Percentiles rank a stretch among this genome's conserved stretches.
Evolutionary conservation across 1,140 invertebrate species (phyloP).

Genomic region (Patella vulgata): DNA sequence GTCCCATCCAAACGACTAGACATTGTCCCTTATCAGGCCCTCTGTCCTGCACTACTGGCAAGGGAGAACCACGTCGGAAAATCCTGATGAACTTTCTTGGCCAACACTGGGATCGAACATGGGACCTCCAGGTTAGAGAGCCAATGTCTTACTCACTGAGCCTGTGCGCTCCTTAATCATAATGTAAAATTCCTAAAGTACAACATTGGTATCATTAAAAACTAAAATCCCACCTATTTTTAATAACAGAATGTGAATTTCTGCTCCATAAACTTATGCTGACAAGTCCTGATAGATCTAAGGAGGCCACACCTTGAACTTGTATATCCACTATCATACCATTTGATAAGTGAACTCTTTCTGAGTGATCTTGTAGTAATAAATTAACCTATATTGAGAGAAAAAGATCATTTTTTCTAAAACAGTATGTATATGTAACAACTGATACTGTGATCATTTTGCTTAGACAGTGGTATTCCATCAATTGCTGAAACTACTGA

Average conservation of each 20-base stretch:
- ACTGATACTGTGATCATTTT: not conserved
- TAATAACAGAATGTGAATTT: slow-evolving; percentile 83
- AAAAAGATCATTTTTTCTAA: slow-evolving; percentile 1
- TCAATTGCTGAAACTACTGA: too few species aligned
- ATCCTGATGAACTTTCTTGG: too few species aligned
- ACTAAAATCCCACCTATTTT: slow-evolving; percentile 50
- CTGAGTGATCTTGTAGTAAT: slow-evolving; percentile 79
- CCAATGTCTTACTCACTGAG: too few species aligned
- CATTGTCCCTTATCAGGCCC: too few species aligned
- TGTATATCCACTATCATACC: slow-evolving; percentile 79
- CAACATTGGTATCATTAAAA: too few species aligned
- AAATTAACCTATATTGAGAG: slow-evolving; percentile 72
- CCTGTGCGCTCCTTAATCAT: too few species aligned
- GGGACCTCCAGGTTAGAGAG: too few species aligned
- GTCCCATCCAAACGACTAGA: too few species aligned
- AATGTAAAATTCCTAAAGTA: too few species aligned
- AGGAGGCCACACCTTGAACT: slow-evolving; percentile 78
- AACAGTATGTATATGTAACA: not conserved
- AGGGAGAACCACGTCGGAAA: too few species aligned
- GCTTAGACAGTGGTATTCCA: not conserved
- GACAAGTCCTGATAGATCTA: slow-evolving; percentile 86
- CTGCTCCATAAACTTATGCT: slow-evolving; percentile 87
- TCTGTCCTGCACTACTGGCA: too few species aligned
- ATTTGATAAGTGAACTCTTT: slow-evolving; percentile 77
- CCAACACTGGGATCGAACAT: too few species aligned